Conservation (phyloP, 2,113 vertebrate genomes). For the Diadophis punctatus region DNA sequence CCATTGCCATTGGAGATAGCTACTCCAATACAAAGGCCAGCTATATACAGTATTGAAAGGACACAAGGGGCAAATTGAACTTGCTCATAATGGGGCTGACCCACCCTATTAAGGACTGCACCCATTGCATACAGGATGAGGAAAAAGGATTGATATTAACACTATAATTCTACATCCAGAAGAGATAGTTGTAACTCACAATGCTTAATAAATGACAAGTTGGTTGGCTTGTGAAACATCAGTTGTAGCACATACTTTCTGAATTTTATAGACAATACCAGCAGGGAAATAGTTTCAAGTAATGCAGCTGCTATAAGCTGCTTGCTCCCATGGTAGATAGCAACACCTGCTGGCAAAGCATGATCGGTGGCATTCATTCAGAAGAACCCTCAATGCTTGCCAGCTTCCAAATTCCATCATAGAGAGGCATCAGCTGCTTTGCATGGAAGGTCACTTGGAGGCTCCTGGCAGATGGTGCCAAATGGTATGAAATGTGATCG, state of each 20-base stretch:
- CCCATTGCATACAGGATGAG: neutral
- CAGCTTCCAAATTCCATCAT: neutral
- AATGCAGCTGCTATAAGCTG: neutral
- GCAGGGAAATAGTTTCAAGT: neutral
- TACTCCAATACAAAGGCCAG: neutral
- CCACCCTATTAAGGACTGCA: neutral
- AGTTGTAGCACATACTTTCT: neutral
- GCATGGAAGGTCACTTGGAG: neutral
- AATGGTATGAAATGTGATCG: neutral
- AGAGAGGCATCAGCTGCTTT: neutral
- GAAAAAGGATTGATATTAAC: neutral
- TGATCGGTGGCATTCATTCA: neutral
- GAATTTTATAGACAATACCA: neutral
- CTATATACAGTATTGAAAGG: neutral
- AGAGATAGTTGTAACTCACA: neutral
- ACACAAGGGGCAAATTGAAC: neutral
- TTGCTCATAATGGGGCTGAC: neutral
- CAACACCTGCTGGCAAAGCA: neutral
- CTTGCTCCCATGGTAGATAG: neutral
- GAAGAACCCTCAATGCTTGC: neutral
- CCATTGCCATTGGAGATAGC: neutral
- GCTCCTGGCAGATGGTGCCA: neutral
- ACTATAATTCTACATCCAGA: neutral
- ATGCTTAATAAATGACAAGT: neutral
- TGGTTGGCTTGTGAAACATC: neutral